phyloP scores from a whole-genome alignment of 2,113 vertebrate species.

The Xiphophorus hellerii region DNA sequence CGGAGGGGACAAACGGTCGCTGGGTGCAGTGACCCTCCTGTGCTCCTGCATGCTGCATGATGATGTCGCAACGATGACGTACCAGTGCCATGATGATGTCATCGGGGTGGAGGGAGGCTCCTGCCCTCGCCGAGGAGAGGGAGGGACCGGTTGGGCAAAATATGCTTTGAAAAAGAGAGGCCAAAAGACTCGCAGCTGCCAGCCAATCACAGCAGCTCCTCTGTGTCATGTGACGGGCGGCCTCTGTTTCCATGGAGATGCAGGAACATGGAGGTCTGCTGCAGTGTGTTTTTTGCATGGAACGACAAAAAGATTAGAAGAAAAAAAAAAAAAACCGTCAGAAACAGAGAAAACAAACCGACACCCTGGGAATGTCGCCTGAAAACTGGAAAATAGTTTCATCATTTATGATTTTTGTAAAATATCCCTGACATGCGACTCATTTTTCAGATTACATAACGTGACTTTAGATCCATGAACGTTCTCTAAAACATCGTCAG shows the following conservation, averaged over 20 bases:
- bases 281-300: constrained; percentile 55
- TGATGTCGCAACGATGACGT: constrained; percentile 36
- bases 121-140: constrained; percentile 58
- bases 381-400: constrained; percentile 24
- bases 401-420: neutral
- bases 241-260: constrained; percentile 33
- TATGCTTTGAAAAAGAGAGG: constrained; percentile 53
- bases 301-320: constrained; percentile 28
- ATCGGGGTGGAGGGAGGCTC: constrained; percentile 37
- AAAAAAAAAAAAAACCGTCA: constrained; percentile 9
- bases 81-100: constrained; percentile 32
- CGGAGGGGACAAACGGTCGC: constrained; percentile 32
- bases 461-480: neutral
- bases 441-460: neutral
- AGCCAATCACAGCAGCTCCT: constrained; percentile 48
- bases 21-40: constrained; percentile 52
- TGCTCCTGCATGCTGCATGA: constrained; percentile 64
- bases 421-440: neutral
- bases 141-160: constrained; percentile 57
- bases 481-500: neutral
- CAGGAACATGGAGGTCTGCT: constrained; percentile 25
- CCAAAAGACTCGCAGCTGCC: constrained; percentile 23
- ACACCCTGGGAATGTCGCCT: constrained; percentile 37
- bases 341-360: constrained; percentile 10
- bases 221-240: constrained; percentile 28